Conservation (phyloP, 2,113 vertebrate species). For the Ondatra zibethicus region DNA sequence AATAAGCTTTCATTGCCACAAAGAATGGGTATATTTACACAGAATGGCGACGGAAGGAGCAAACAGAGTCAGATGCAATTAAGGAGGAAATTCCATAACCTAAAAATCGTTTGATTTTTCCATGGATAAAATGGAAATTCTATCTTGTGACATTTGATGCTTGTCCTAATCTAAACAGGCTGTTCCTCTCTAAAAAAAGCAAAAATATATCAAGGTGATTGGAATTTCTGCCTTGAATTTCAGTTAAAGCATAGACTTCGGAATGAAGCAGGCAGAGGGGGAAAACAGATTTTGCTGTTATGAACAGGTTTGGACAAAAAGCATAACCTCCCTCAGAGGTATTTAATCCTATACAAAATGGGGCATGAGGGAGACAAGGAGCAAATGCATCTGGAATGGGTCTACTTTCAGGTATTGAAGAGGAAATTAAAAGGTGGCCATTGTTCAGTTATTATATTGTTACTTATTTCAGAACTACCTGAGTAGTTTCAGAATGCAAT, state of each 20-base stretch:
- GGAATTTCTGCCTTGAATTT: slow-evolving; percentile 50
- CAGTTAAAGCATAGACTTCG: not conserved
- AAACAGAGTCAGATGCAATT: slow-evolving; percentile 66
- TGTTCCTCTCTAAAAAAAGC: slow-evolving; percentile 40
- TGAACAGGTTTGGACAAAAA: not conserved
- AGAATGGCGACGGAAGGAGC: not conserved
- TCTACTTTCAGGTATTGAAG: not conserved
- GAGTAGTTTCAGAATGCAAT: not conserved
- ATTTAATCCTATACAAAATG: not conserved
- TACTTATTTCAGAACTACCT: not conserved
- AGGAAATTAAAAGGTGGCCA: not conserved
- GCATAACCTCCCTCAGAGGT: not conserved
- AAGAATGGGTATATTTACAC: slow-evolving; percentile 43
- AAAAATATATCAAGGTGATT: slow-evolving; percentile 63
- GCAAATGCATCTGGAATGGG: not conserved
- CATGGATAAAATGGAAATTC: slow-evolving; percentile 74
- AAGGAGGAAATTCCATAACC: slow-evolving; percentile 58
- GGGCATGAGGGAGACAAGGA: not conserved
- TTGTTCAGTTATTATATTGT: not conserved
- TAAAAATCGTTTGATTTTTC: slow-evolving; percentile 72
- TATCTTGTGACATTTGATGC: slow-evolving; percentile 70
- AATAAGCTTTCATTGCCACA: slow-evolving; percentile 25
- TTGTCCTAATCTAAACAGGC: slow-evolving; percentile 74
- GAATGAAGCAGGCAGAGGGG: not conserved
- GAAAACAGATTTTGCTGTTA: not conserved